Evolutionary conservation across 2,888 invertebrate genomes (phyloP).

Genomic region (Margaritifera margaritifera): DNA sequence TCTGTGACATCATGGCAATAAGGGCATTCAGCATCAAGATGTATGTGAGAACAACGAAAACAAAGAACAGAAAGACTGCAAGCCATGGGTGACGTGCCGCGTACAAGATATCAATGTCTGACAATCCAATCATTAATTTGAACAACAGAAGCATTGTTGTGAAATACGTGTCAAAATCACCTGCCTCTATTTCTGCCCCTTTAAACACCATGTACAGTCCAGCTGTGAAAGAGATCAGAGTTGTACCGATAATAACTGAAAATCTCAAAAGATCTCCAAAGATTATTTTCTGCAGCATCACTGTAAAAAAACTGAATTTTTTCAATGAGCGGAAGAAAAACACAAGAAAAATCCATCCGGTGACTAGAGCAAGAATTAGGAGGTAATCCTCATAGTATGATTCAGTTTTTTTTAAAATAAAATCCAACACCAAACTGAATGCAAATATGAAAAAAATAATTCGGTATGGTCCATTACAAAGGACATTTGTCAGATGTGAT

Average conservation of each 20-base stretch:
- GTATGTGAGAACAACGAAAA: conserved; percentile 51
- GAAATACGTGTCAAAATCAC: conserved; percentile 39
- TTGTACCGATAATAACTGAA: conserved; percentile 44
- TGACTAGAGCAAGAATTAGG: conserved; percentile 46
- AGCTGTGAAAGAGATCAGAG: conserved; percentile 51
- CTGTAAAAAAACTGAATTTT: conserved; percentile 59
- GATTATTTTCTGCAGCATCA: conserved; percentile 56
- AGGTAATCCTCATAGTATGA: conserved; percentile 34
- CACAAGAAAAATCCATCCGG: conserved; percentile 57
- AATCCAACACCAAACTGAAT: conserved; percentile 38
- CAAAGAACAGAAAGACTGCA: conserved; percentile 47
- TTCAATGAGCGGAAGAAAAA: conserved; percentile 53
- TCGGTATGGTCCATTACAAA: conserved; percentile 32
- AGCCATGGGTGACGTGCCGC: conserved; percentile 49
- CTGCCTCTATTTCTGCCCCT: conserved; percentile 17
- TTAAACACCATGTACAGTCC: conserved; percentile 53
- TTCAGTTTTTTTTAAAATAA: conserved; percentile 22
- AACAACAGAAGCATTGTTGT: conserved; percentile 52
- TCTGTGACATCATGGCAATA: conserved; percentile 63
- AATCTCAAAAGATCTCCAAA: conserved; percentile 50
- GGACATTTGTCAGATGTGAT: conserved; percentile 27
- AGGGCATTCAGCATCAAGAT: conserved; percentile 57
- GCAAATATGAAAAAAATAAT: conserved; percentile 43
- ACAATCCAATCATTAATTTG: conserved; percentile 56
- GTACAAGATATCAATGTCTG: conserved; percentile 42